phyloP scores from a whole-genome alignment of 2,888 invertebrate genomes.

The Megastigmus dorsalis region DNA sequence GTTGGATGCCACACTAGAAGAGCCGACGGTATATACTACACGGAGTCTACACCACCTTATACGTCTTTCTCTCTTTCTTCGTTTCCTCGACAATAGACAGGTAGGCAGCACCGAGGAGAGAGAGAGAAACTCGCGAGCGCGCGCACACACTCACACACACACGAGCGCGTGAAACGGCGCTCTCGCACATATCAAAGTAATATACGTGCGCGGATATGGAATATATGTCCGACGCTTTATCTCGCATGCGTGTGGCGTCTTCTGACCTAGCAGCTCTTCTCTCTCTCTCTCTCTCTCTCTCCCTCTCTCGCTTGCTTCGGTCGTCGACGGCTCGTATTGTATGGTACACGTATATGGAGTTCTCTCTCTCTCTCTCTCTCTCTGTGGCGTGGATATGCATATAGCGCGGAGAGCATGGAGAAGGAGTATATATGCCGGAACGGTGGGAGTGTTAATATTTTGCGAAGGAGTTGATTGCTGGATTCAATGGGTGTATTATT shows the following conservation, averaged over 20 bases:
- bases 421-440: not conserved
- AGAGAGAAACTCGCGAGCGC: not conserved
- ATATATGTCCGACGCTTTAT: constrained; percentile 58
- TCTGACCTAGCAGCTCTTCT: constrained; percentile 65
- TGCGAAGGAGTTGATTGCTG: constrained; percentile 18
- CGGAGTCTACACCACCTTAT: constrained; percentile 23
- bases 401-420: too few relatives aligned
- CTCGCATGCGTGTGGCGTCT: constrained; percentile 66
- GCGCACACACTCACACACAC: not conserved
- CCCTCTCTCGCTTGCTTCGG: not conserved
- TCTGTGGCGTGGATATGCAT: too few relatives aligned
- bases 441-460: constrained; percentile 15
- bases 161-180: not conserved
- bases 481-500: not conserved
- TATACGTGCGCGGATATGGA: constrained; percentile 50
- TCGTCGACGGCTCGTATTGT: not conserved
- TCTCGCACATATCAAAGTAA: constrained; percentile 37
- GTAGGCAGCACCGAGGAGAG: not conserved
- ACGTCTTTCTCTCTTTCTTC: not conserved
- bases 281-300: constrained; percentile 23
- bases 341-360: too few relatives aligned
- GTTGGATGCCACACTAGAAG: too few relatives aligned
- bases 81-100: constrained; percentile 31
- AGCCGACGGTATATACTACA: too few relatives aligned
- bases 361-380: too few relatives aligned